Evolutionary conservation across 2,797 vertebrate genomes (phyloP).

Genomic region (Ispidina lecontei): DNA sequence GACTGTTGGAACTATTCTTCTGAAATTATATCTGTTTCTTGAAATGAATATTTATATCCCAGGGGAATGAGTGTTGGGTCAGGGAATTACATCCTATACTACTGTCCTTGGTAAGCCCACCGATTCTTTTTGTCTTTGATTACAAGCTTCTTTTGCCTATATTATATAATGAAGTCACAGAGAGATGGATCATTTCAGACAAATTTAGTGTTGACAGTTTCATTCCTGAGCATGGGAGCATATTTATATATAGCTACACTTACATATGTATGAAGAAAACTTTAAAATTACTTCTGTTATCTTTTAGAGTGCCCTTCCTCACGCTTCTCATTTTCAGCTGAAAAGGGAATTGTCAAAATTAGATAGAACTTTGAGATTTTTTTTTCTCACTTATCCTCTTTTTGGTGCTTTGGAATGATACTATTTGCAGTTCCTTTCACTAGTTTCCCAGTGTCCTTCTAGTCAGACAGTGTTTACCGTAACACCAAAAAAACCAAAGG

Average conservation of each 20-base stretch:
- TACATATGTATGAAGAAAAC: background rate
- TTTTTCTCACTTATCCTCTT: background rate
- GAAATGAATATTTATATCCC: background rate
- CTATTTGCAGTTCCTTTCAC: background rate
- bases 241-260: background rate
- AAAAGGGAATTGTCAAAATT: background rate
- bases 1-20: background rate
- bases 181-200: background rate
- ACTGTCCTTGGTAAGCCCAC: background rate
- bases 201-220: background rate
- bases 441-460: background rate
- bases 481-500: background rate
- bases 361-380: background rate
- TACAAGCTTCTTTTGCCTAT: background rate
- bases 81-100: background rate
- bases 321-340: background rate
- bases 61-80: background rate
- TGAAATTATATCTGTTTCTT: background rate
- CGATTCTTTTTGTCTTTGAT: background rate
- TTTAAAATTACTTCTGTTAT: fast-evolving
- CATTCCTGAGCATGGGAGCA: background rate
- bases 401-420: background rate
- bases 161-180: background rate
- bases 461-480: background rate
- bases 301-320: background rate